Evolutionary conservation across 2,797 vertebrate genomes (phyloP), one percentile per base, ranked within the genome.

Genomic region (Echiichthys vipera): DNA sequence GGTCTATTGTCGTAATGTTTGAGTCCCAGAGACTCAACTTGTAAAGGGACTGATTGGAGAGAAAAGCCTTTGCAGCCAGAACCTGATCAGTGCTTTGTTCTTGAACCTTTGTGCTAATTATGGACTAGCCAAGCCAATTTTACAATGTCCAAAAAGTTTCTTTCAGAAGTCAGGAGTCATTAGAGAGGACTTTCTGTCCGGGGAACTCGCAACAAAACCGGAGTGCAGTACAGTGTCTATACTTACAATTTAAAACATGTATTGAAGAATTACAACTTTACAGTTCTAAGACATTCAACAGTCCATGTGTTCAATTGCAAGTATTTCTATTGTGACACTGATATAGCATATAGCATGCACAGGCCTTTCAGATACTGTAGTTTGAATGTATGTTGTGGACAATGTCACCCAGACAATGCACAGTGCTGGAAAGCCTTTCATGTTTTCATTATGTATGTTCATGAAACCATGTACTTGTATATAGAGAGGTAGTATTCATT

Each of bases 401-500:
- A 54, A 72, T 63, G 39, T 59, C 32, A 18, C 24, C 27, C 32
- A 57, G 18, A 65, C 20, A 22, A 29, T n/a, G 12, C 22, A 11
- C 17, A 0, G 1, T 29, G 22, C n/a, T 46, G 30, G 46, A 8
- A 70, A 67, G 5, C 18, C 49, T 15, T 68, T 40, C 18, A 25
- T 47, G 3, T 30, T 62, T 40, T 51, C 30, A 50, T 27, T 37
- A 22, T 56, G 22, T 64, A 17, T 30, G 59, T 70, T 50, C 43
- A 47, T 36, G 79, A 15, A 32, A 62, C 22, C 50, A 57, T 57
- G 25, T 62, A 30, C 50, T 34, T 65, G n/a, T 57, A 55, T 43
- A 55, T 64, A 55, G 66, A 71, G 29, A 75, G 17, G 59, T 49
- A 72, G 34, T 75, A 37, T 74, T 76, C 5, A 2, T 77, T 36